Evolutionary conservation across 2,797 vertebrate genomes (phyloP), one percentile per base, ranked within the genome.

Genomic region (Podarcis siculus): DNA sequence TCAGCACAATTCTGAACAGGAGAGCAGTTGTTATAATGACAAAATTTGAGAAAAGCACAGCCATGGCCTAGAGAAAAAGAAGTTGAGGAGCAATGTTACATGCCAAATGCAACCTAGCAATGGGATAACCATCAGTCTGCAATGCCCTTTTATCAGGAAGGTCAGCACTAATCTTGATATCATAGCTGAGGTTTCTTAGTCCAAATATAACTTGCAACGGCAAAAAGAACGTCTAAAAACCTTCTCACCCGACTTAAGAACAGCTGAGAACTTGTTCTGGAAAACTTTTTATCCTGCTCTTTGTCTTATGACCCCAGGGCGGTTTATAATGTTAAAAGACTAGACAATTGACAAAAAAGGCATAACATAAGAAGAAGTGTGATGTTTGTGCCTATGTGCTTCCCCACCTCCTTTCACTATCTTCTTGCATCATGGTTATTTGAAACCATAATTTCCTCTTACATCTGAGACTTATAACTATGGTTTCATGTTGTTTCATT

Each of bases 21-120:
- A 99, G 96, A 85, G 99, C 99, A 92, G 99, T 99, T 94, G 98
- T 99, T 96, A 99, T 97, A 95, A 99, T 99, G 91, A 98, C 98
- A 96, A 99, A 98, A 97, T 99, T 99, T 94, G 98, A 99, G 96
- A 99, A 99, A 91, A 99, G 95, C 83, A 98, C 99, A 76, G 98
- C 98, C 98, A 99, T 98, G 90, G 98, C 99, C 99, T 99, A 97
- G 89, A 96, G 95, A 93, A 95, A 94, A 95, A 86, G 86, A 95
- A 87, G 83, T 80, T 90, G 78, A 64, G 85, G 66, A 93, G 90
- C 66, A 96, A 82, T 91, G 55, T 96, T 95, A 96, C 55, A 42
- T 42, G 42, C 42, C 42, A 42, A 42, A 42, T 42, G 42, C 8
- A 93, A 87, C 73, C 0, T 3, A 10, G 87, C 87, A 87, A 90